A percentile compares a stretch with the other conserved stretches of the same genome.
Evolutionary conservation across 2,888 invertebrate species (phyloP).

Genomic region (Pedicia rivosa): DNA sequence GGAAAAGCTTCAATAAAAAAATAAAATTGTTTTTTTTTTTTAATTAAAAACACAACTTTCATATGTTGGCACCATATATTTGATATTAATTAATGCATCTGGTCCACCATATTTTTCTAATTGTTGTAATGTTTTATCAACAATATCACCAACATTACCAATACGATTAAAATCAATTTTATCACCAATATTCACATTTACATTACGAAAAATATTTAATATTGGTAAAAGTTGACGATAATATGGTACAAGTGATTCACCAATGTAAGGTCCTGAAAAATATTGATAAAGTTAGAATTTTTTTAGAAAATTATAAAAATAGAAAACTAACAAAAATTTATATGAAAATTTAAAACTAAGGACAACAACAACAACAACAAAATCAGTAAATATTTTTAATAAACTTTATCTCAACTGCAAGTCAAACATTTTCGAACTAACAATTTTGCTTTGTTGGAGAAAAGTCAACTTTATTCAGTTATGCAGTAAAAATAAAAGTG

Average conservation of each 20-base stretch:
- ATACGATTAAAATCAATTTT: conserved; percentile 75
- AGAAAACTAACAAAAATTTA: too few relatives aligned
- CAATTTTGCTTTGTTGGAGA: too few relatives aligned
- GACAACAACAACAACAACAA: too few relatives aligned
- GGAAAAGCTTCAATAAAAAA: too few relatives aligned
- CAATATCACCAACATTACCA: conserved; percentile 76
- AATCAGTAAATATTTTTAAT: too few relatives aligned
- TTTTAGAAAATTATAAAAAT: not conserved
- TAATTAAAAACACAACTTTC: conserved; percentile 49
- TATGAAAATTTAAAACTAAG: too few relatives aligned
- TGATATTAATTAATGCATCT: conserved; percentile 94
- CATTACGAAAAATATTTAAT: conserved; percentile 60
- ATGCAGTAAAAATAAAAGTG: too few relatives aligned
- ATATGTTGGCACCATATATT: conserved; percentile 97
- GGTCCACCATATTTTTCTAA: conserved; percentile 86
- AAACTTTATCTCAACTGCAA: too few relatives aligned
- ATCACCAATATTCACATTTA: conserved; percentile 62
- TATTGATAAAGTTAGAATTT: not conserved
- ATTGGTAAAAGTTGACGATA: conserved; percentile 86
- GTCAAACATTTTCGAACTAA: too few relatives aligned
- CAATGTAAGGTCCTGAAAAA: conserved; percentile 38
- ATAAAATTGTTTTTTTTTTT: too few relatives aligned
- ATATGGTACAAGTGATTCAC: conserved; percentile 88
- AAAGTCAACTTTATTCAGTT: too few relatives aligned
- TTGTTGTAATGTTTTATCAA: conserved; percentile 81